Evolutionary conservation across 2,113 vertebrate species (phyloP), one percentile per base, ranked within the genome.

Genomic region (Zapornia atra): DNA sequence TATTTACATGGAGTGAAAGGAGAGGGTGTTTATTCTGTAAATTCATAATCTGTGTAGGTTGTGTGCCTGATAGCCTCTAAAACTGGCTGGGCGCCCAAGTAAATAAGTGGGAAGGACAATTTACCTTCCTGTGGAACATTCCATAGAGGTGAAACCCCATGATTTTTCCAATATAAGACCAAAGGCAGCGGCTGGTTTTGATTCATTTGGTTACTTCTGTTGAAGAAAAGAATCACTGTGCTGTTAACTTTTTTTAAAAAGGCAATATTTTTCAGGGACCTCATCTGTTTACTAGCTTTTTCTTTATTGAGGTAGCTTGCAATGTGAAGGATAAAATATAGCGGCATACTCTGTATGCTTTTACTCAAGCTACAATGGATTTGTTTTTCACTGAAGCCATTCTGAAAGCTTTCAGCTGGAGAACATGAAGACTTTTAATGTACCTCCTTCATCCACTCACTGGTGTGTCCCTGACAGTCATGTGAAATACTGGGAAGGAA

Each of bases 101-200:
- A 91, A 89, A 89, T 75, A 81, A 87, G n/a, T 77, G 61, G 57
- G 48, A 93, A 96, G 57, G 65, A 68, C 48, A 85, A 57, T 33
- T 78, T 82, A 40, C 36, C 21, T 87, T 89, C 42, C 56, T 20
- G 9, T 80, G 71, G 46, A 91, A 53, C 71, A 68, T 64, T 91
- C 48, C 60, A 34, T 20, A 46, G 50, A 73, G 80, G 57, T 83
- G 33, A 64, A 73, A 93, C 78, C 22, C 14, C 57, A 3, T 42
- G 9, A 20, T 46, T 88, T 83, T 88, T 71, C 6, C 19, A 34
- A 14, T 69, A 3, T 29, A 73, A 88, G 64, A 48, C 42, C 25
- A 70, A 75, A 89, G 22, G 16, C 42, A 78, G 15, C 12, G n/a
- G 19, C 26, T 81, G 20, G 4, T 92, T 95, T 64, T 63, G 33